Base-by-base conservation (phyloP, 2,797 vertebrate genomes). In the Enteromius thamalakanensis region DNA sequence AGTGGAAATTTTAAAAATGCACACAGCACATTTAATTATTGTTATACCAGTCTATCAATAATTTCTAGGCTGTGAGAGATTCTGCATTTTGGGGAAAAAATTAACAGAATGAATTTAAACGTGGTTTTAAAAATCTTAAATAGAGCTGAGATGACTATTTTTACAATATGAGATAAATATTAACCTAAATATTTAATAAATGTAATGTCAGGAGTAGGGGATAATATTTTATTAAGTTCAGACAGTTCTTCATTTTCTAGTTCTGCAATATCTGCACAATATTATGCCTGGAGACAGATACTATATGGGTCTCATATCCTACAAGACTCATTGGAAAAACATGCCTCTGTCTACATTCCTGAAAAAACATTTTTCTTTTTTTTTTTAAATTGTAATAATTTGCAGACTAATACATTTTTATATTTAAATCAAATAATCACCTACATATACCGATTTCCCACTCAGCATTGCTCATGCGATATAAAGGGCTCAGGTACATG, bases 201-300 rank as follows among this genome's bases (percentile, higher is more conserved):
- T 72, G 1, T 32, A 71, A 72, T 72, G 23, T 32, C 26, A 51
- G 26, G 26, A 12, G 47, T 72, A 29, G 15, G 15, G 8, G 10
- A 34, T 72, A 34, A 32, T 72, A 72, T 51, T 72, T 72, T 32
- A 51, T 6, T 4, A 49, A 51, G 45, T 72, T 72, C 68, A 70
- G 68, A 47, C 68, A 45, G 40, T 45, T 45, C 40, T 70, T 5
- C 15, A 51, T 72, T 72, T 51, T 34, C 17, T 26, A 32, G 4
- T 29, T 51, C 10, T 51, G 26, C 26, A 72, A 51, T 72, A 34
- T 51, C 17, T 53, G 47, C 15, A 11, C 26, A 51, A 32, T 51
- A 17, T 49, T 49, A 29, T 72, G 26, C 26, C 45, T 51, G 45
- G 49, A 26, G 21, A 2, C 45, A 32, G 4, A 32, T 32, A 10